Conservation (phyloP, 2,888 invertebrate genomes). For the Thymelicus lineola region DNA sequence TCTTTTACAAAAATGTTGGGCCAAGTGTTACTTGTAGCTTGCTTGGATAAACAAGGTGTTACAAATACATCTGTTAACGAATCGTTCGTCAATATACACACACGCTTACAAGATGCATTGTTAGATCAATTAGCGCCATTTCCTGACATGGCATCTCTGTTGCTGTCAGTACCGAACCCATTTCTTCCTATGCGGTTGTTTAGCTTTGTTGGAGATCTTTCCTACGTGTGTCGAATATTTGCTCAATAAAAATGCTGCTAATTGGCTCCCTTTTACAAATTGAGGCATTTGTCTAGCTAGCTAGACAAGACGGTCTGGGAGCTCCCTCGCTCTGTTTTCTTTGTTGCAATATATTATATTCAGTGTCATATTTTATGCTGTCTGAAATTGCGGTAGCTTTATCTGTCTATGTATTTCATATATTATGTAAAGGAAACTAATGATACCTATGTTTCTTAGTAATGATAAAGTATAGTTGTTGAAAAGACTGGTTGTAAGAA, state of each 20-base stretch:
- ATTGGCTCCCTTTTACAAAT: slow-evolving; percentile 22
- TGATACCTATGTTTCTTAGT: no score
- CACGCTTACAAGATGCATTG: slow-evolving; percentile 44
- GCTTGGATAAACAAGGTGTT: slow-evolving; percentile 22
- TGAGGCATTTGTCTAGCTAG: slow-evolving; percentile 11
- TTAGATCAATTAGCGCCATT: slow-evolving; percentile 60
- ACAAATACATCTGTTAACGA: slow-evolving; percentile 45
- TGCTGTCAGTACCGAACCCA: not conserved
- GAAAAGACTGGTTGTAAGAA: no score
- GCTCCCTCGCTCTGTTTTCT: slow-evolving; percentile 4
- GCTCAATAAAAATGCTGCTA: slow-evolving; percentile 9
- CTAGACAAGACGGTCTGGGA: not conserved
- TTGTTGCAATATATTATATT: not conserved
- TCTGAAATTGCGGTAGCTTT: no score
- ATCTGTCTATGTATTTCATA: no score
- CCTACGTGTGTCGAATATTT: not conserved
- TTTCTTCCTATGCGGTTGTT: slow-evolving; percentile 1
- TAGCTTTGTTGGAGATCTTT: not conserved
- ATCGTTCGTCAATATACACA: slow-evolving; percentile 44
- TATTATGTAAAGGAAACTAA: no score
- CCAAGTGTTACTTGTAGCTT: slow-evolving; percentile 28
- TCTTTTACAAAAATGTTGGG: slow-evolving; percentile 22
- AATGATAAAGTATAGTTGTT: no score
- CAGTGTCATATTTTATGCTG: no score
- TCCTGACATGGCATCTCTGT: slow-evolving; percentile 40